These are phyloP conservation scores for Petrosia ficiformis DNA, from an alignment of 37 sponge, comb jelly and placozoan species.

Conservation along the genomic window DNA sequence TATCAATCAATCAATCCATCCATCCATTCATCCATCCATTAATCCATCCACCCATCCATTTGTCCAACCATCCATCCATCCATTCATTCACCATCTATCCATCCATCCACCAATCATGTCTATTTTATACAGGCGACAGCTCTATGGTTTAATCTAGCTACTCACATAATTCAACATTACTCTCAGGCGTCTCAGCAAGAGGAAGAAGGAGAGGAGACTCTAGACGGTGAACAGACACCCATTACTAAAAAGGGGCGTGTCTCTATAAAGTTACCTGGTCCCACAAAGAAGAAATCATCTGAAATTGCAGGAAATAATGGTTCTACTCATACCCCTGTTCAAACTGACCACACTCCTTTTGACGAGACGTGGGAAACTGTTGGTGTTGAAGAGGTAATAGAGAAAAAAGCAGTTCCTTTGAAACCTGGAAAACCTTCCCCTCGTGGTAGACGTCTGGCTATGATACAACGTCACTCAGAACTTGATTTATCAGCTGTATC, in stretches of 20 bases:
- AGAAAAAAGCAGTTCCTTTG: neutral
- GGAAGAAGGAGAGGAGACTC: neutral
- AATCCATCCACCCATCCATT: no score
- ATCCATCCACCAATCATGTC: no score
- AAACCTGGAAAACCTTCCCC: neutral
- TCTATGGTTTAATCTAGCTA: conserved; percentile 40
- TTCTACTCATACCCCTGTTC: neutral
- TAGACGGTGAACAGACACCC: neutral
- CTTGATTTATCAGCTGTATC: neutral
- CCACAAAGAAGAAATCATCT: neutral
- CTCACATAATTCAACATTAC: conserved; percentile 16
- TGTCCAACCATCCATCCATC: no score
- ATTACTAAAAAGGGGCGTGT: neutral
- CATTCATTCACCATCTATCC: no score
- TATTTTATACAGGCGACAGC: conserved; percentile 16
- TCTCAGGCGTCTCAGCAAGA: neutral
- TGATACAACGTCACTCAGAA: neutral
- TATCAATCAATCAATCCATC: no score
- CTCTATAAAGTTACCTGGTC: neutral
- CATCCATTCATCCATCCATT: no score
- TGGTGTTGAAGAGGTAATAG: no score
- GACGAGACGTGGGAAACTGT: conserved; percentile 1
- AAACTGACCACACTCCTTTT: conserved; percentile 2
- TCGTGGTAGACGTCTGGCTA: conserved; percentile 11
- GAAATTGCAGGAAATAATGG: neutral